Evolutionary conservation across 2,113 vertebrate species (phyloP), one percentile per base, ranked within the genome.

Genomic region (Sinocyclocheilus grahami): DNA sequence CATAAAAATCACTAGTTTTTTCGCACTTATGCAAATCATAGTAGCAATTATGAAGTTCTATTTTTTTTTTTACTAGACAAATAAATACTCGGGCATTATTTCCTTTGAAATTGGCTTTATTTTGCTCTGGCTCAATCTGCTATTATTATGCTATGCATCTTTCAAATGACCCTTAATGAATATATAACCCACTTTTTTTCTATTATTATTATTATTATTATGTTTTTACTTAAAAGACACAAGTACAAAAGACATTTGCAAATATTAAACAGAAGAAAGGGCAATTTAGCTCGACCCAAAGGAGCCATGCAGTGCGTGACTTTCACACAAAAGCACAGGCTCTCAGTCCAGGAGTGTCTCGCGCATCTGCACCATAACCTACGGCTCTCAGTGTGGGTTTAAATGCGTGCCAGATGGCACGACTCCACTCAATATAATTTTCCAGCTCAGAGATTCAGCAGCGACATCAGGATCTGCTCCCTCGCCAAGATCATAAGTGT

Each of bases 361-460:
- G 27, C n/a, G 55, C 53, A 14, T 0, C 1, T 3, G 42, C 51
- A 63, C 58, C 18, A 3, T 20, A 58, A 69, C 51, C 71, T 33
- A n/a, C 22, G n/a, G 60, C 79, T 72, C 53, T 86, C 62, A 80
- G 69, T 16, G 33, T 46, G 5, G 53, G 60, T 63, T 37, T 80
- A 86, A 87, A 87, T 78, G 69, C 39, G 39, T 87, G 75, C 79
- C 82, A 82, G 67, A 82, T 55, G 37, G 37, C 82, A 51, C 0
- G 69, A 81, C 51, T 87, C 12, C 12, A 80, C 33, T 87, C 75
- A 27, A 46, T 24, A 65, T 53, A 24, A 24, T 67, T 65, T 76
- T 85, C 55, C 71, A 81, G 37, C 39, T 53, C 67, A 48, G 22
- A n/a, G 67, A 51, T 18, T 63, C 39, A 37, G 65, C 9, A 22